phyloP scores from a whole-genome alignment of 2,797 vertebrate species.

The Leptoclinus maculatus region DNA sequence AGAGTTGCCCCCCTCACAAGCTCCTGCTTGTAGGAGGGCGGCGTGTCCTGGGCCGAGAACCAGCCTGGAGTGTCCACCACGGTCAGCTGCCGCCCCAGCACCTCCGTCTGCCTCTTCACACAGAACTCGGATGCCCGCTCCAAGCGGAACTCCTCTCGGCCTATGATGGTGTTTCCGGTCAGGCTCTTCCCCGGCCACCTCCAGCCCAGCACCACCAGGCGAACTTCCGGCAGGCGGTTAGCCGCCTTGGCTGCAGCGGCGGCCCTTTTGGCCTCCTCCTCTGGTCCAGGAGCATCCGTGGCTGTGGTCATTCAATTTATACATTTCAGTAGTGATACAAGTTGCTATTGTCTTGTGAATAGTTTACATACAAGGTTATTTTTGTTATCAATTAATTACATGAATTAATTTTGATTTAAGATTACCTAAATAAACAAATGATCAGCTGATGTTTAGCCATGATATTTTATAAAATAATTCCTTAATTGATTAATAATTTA shows the following conservation, averaged over 20 bases:
- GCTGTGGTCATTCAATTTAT: conserved; percentile 33
- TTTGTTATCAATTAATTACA: neutral
- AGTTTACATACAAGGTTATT: neutral
- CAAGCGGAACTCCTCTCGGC: conserved; percentile 80
- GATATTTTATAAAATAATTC: neutral
- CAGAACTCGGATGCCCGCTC: conserved; percentile 83
- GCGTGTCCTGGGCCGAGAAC: conserved; percentile 81
- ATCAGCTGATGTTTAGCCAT: neutral
- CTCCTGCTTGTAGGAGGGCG: conserved; percentile 79
- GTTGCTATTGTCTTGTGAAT: neutral
- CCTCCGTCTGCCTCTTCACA: conserved; percentile 69
- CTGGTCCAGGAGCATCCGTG: conserved; percentile 36
- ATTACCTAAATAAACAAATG: neutral
- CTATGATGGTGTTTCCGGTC: conserved; percentile 88
- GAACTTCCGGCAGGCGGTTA: conserved; percentile 74
- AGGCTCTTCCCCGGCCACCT: conserved; percentile 90
- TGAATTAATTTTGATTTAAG: neutral
- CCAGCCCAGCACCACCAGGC: conserved; percentile 87
- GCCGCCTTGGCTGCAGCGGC: conserved; percentile 38
- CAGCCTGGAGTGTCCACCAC: conserved; percentile 88
- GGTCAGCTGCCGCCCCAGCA: conserved; percentile 71
- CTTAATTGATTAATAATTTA: neutral
- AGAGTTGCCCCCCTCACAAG: conserved; percentile 76
- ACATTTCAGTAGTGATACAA: neutral
- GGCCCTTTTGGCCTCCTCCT: conserved; percentile 55